Base-by-base conservation (phyloP, 2,888 invertebrate genomes). In the Acanthosepion lycidas region DNA sequence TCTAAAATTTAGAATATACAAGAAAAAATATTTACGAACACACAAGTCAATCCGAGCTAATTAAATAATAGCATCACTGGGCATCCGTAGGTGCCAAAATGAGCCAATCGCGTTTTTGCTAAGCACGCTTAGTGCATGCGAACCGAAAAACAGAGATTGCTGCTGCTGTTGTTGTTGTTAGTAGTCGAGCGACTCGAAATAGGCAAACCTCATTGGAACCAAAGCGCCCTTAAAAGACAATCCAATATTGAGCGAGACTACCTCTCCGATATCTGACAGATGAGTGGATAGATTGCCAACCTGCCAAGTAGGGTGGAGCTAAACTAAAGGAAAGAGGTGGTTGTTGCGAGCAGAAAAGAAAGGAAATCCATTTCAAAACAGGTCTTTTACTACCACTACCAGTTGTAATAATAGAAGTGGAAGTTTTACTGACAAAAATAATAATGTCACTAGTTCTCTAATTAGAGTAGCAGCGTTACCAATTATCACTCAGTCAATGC, bases 21-120 rank as follows among this genome's bases (percentile, higher is more conserved):
- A 42, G 42, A 42, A 42, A 42, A 42, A 42, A 42, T 42, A 42
- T 42, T 42, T 42, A 42, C 42, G 3, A 42, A 42, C 42, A 42
- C 42, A 42, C n/a, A n/a, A 78, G 9, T 33, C 33, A 78, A 78
- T 78, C 18, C 33, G 0, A 78, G 78, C 33, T 78, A 78, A n/a
- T 78, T n/a, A 78, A 18, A 78, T 78, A 33, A 78, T 5, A 33
- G 78, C 78, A 78, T 33, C 12, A n/a, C 33, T 78, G 78, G n/a
- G n/a, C 78, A 78, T 78, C 78, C 78, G 78, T 78, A 78, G n/a
- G n/a, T 78, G 78, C 78, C 78, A 78, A 78, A 78, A 78, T 78
- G n/a, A 18, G 78, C 33, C 78, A 78, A 78, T 78, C 78, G 33
- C 78, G 78, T n/a, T 78, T 78, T 78, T n/a, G n/a, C 78, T 18